phyloP scores from a whole-genome alignment of 2,888 invertebrate genomes.

The Synergus japonicus region DNA sequence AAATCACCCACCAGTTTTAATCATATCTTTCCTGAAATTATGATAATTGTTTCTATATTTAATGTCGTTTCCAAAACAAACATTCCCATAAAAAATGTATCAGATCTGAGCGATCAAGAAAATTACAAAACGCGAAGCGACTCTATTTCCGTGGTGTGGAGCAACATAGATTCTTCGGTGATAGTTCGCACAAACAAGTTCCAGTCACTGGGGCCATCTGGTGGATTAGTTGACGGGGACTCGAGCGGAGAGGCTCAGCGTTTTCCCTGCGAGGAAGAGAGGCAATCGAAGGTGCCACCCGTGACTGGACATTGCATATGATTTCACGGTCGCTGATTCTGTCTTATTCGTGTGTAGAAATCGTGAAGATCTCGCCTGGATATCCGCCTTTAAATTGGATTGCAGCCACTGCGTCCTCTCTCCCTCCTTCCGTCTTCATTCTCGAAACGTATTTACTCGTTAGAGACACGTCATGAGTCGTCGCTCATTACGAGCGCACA shows the following conservation, averaged over 20 bases:
- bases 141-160: constrained; percentile 4
- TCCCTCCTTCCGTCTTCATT: constrained; percentile 51
- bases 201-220: constrained; percentile 70
- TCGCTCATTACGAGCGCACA: constrained; percentile 8
- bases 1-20: background rate
- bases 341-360: constrained; percentile 78
- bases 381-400: constrained; percentile 77
- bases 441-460: constrained; percentile 24
- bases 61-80: background rate
- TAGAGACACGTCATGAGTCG: constrained; percentile 38
- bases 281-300: constrained; percentile 74
- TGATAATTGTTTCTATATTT: background rate
- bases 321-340: constrained; percentile 75
- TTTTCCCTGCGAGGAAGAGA: constrained; percentile 62
- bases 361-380: constrained; percentile 77
- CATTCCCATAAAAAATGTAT: background rate
- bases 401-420: constrained; percentile 67
- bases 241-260: constrained; percentile 56
- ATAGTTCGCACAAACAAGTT: constrained; percentile 52
- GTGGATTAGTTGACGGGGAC: constrained; percentile 54
- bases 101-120: background rate
- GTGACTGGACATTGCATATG: constrained; percentile 77
- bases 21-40: too few relatives aligned
- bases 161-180: constrained; percentile 47
- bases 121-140: constrained; percentile 24